Base-by-base conservation (phyloP, 2,888 invertebrate species). In the Hemicrepidius hirtus region DNA sequence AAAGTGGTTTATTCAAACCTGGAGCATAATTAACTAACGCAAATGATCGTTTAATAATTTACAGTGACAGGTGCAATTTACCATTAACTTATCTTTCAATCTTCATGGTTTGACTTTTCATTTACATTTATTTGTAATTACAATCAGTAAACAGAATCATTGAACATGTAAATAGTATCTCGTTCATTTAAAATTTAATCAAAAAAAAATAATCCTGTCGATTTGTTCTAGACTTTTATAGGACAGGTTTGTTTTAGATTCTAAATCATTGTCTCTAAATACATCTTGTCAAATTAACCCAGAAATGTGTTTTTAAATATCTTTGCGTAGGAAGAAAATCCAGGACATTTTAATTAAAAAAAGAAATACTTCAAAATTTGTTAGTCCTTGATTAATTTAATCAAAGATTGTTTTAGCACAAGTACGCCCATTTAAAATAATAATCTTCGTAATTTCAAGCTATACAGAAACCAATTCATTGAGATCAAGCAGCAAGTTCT, bases 251-350 rank as follows among this genome's bases (percentile, higher is more conserved):
- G 24, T 50, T 24, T 50, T 12, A 13, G n/a, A 16, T 24, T 41
- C 35, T 16, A 24, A 66, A 44, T 40, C 18, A 35, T 32, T 57
- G 57, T 53, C 18, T 57, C 28, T n/a, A 37, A 57, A 57, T 44
- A 28, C 21, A 28, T 44, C 44, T 44, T 44, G 55, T 55, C 55
- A 66, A 66, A 66, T 66, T 66, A 66, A 55, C 55, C 55, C 40
- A 44, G 37, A 66, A 64, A 50, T 49, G 37, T 35, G 20, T 49
- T 35, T 64, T 21, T 20, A 44, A 46, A 60, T 35, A 49, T 18
- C 20, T 66, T 44, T 13, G 50, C 24, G 55, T 53, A 44, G n/a
- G 13, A 44, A 44, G 41, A 16, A n/a, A 44, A 44, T 13, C 3
- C 41, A 44, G 37, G 28, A 0, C 28, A 32, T 32, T 53, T 53